A percentile compares a stretch with the other conserved stretches of the same genome.
phyloP scores from a whole-genome alignment of 2,888 invertebrate genomes.

The Ennomos quercinarius region DNA sequence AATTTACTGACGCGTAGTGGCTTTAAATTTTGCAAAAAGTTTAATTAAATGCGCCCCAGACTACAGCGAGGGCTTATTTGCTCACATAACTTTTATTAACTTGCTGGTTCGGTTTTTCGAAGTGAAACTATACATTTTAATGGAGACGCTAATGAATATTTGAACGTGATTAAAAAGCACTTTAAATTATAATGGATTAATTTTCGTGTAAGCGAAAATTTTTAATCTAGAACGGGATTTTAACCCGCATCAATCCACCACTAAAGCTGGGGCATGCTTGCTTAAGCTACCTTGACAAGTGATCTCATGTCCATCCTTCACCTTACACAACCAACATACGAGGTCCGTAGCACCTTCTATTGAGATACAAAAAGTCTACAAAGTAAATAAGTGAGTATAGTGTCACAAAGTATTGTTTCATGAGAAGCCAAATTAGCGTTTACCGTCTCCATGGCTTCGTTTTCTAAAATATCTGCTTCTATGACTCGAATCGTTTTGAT shows the following conservation, averaged over 20 bases:
- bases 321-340: too few relatives aligned
- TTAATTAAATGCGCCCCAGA: slow-evolving; percentile 48
- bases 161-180: slow-evolving; percentile 7
- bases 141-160: slow-evolving; percentile 12
- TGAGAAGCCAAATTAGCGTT: not conserved
- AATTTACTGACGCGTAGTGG: slow-evolving; percentile 44
- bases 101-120: slow-evolving; percentile 27
- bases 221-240: too few relatives aligned
- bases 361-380: too few relatives aligned
- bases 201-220: too few relatives aligned
- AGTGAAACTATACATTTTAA: slow-evolving; percentile 26
- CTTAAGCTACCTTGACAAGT: too few relatives aligned
- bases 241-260: too few relatives aligned
- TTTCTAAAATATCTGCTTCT: not conserved
- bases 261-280: too few relatives aligned
- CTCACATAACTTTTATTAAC: slow-evolving; percentile 33
- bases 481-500: slow-evolving; percentile 22
- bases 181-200: not conserved
- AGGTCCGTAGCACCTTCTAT: too few relatives aligned
- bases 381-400: too few relatives aligned
- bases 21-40: slow-evolving; percentile 50
- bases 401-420: not conserved
- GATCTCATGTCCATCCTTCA: too few relatives aligned
- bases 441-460: not conserved
- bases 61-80: slow-evolving; percentile 30